Evolutionary conservation across 2,888 invertebrate genomes (phyloP).

Genomic region (Heliconius cydno): DNA sequence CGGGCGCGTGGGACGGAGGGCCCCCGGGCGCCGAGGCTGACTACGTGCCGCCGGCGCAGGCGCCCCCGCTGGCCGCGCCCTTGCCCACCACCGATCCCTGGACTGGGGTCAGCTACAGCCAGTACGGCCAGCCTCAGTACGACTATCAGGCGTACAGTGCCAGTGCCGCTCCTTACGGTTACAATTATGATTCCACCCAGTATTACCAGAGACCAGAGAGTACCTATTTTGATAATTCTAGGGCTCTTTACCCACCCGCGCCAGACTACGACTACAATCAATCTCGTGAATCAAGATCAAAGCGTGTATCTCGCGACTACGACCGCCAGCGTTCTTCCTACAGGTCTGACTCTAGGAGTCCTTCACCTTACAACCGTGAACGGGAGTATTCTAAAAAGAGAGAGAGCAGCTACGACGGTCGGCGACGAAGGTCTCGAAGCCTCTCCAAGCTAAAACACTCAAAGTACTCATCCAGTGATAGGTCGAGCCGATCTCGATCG

Average conservation of each 20-base stretch:
- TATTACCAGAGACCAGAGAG: constrained; percentile 64
- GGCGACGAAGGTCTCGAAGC: constrained; percentile 62
- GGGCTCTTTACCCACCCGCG: constrained; percentile 51
- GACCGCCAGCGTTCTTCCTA: constrained; percentile 57
- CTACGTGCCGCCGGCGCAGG: constrained; percentile 70
- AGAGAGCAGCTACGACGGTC: constrained; percentile 60
- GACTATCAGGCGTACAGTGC: constrained; percentile 68
- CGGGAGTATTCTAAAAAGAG: constrained; percentile 63
- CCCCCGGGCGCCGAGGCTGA: constrained; percentile 82
- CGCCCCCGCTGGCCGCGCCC: constrained; percentile 64
- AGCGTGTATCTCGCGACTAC: constrained; percentile 54
- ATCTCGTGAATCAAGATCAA: constrained; percentile 54
- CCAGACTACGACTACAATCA: constrained; percentile 53
- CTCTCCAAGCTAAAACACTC: constrained; percentile 59
- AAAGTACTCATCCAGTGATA: constrained; percentile 72
- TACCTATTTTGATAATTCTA: constrained; percentile 60
- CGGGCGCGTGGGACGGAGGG: constrained; percentile 79
- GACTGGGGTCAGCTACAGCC: constrained; percentile 77
- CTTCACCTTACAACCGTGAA: constrained; percentile 65
- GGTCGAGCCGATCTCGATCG: constrained; percentile 66
- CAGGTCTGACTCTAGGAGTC: constrained; percentile 64
- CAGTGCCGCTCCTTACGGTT: constrained; percentile 61
- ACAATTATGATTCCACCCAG: constrained; percentile 61
- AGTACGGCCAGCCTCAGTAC: constrained; percentile 66
- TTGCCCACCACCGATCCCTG: constrained; percentile 77